A percentile compares a stretch with the other conserved stretches of the same genome.
Conservation (phyloP, 1,140 invertebrate species). For the Phymorhynchus buccinoides region DNA sequence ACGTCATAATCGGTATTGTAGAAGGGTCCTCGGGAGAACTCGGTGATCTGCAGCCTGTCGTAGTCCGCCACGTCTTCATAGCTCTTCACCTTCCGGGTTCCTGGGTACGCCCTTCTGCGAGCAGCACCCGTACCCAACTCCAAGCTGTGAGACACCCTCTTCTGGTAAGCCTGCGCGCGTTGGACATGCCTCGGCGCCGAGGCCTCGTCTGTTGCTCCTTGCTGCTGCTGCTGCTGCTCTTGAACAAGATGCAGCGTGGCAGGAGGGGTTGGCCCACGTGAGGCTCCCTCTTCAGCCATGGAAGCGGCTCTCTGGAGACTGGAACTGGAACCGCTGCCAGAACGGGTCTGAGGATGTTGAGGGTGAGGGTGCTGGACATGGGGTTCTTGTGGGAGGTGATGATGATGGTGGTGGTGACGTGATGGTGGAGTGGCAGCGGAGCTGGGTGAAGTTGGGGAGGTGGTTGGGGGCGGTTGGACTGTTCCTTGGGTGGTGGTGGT, state of each 20-base stretch:
- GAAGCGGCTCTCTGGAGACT: background rate
- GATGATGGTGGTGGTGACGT: background rate
- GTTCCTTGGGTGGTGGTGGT: background rate
- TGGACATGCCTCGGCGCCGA: constrained; percentile 9
- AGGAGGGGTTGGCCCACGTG: background rate
- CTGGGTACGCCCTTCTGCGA: constrained; percentile 1
- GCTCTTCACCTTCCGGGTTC: constrained; percentile 61
- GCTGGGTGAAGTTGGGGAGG: background rate
- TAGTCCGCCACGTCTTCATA: constrained; percentile 66
- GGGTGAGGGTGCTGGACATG: background rate
- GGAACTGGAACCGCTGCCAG: background rate
- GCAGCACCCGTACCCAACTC: constrained; percentile 45
- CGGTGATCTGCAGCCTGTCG: constrained; percentile 68
- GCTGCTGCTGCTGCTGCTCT: background rate
- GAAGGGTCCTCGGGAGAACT: constrained; percentile 67
- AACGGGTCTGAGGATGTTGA: too few relatives aligned
- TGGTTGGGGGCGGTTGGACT: background rate
- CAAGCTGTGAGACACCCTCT: constrained; percentile 53
- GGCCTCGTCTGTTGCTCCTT: background rate
- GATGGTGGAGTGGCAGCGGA: background rate
- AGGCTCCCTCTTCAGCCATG: background rate
- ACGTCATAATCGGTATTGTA: constrained; percentile 67
- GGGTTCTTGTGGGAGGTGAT: background rate
- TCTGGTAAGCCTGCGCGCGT: constrained; percentile 29
- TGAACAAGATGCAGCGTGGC: background rate